Evolutionary conservation across 2,888 invertebrate genomes (phyloP), one percentile per base, ranked within the genome.

Genomic region (Neoscelio sp.): DNA sequence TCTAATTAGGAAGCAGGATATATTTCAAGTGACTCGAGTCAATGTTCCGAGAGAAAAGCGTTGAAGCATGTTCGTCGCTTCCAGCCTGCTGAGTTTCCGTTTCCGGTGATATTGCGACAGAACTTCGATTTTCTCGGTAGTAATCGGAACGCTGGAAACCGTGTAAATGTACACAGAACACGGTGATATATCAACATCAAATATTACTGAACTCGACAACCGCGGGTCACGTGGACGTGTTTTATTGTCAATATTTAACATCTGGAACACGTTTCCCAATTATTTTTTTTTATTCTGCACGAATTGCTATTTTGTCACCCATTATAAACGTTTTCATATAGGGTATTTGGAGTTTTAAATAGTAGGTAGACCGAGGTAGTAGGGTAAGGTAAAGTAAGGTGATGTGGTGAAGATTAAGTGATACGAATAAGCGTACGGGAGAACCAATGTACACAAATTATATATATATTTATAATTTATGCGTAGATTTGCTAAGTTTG

Each of bases 101-200:
- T 81, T 84, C 82, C 78, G 82, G 71, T 78, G 75, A 79, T 82
- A 80, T 84, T 79, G 78, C 80, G 71, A 71, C 78, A 78, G 81
- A 82, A 83, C 82, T 80, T 78, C 81, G 77, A 81, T 80, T 83
- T 80, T 62, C 67, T 67, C 68, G 58, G 60, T 50, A 71, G 77
- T 82, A 83, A 83, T 83, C 83, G 75, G 26, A 64, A 62, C 50
- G 52, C 68, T 60, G 52, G 44, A 67, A 75, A 67, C 38, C 60
- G 60, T 68, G 56, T 76, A 76, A 68, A 76, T 56, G 68, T 62
- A 54, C 68, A 68, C 48, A 58, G 52, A 68, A 62, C 46, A 40
- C 44, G 62, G 18, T 54, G 44, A 60, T 62, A 42, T 44, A 67
- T 75, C 60, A 67, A 68, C 74, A 68, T 52, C 75, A 68, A 68